Evolutionary conservation across 2,797 vertebrate genomes (phyloP).

Genomic region (Onychomys leucogaster): DNA sequence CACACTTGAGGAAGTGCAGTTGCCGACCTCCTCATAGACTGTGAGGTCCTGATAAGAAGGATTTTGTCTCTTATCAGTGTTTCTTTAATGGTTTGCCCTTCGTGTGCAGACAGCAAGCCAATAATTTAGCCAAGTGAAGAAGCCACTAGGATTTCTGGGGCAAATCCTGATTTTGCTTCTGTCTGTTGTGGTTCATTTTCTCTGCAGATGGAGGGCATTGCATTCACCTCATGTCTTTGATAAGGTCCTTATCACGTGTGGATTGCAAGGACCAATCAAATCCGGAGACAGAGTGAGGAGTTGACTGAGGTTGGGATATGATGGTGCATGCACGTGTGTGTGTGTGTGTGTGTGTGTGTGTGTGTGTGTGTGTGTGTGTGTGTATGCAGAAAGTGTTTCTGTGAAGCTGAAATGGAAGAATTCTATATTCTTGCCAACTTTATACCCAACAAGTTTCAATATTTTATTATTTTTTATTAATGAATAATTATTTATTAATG

Average conservation of each 20-base stretch:
- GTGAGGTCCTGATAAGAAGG: not conserved
- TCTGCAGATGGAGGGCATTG: not conserved
- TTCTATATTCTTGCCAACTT: not conserved
- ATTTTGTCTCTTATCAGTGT: not conserved
- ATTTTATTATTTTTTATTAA: not conserved
- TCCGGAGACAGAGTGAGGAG: not conserved
- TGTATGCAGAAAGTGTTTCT: not conserved
- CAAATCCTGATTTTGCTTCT: not conserved
- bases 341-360: not conserved
- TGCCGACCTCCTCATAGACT: not conserved
- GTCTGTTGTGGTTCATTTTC: not conserved
- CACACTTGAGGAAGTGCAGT: too few species aligned
- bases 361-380: not conserved
- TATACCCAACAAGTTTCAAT: not conserved
- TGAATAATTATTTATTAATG: not conserved
- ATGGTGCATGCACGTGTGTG: not conserved
- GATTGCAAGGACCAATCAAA: not conserved
- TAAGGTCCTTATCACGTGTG: not conserved
- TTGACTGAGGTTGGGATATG: not conserved
- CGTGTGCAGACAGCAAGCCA: not conserved
- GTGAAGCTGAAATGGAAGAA: not conserved
- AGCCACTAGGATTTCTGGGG: not conserved
- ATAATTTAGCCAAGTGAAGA: constrained; percentile 16
- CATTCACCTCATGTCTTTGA: not conserved
- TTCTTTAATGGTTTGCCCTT: not conserved